A percentile compares a stretch with the other conserved stretches of the same genome.
These are phyloP conservation scores for western clawed frog (Xenopus tropicalis) DNA, from an alignment of 2,113 vertebrate genomes.

Conservation along the genomic window DNA sequence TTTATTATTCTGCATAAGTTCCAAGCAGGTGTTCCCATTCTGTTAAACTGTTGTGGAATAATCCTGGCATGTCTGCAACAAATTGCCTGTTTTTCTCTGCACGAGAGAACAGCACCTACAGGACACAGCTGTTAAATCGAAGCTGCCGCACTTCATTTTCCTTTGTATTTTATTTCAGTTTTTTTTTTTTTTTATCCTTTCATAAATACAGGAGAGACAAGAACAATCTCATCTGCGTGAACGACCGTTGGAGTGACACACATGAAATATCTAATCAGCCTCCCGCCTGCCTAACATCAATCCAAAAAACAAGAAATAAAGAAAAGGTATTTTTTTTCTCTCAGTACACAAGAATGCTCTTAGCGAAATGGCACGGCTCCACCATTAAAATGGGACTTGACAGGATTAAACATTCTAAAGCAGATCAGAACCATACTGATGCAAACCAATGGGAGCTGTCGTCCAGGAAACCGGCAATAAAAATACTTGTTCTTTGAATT, in stretches of 20 bases:
- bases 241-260: constrained; percentile 10
- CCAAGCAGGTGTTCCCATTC: constrained; percentile 18
- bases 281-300: constrained; percentile 11
- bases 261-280: constrained; percentile 26
- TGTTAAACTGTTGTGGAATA: constrained; percentile 19
- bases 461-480: background rate
- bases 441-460: constrained; percentile 5
- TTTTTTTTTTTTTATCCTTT: constrained; percentile 9
- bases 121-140: constrained; percentile 26
- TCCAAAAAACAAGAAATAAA: background rate
- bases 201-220: constrained; percentile 27
- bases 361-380: constrained; percentile 2
- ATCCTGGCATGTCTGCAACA: constrained; percentile 23
- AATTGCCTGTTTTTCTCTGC: constrained; percentile 12
- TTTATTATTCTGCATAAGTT: constrained; percentile 21
- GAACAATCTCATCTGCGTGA: constrained; percentile 29
- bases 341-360: background rate
- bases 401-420: background rate
- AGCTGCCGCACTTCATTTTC: background rate
- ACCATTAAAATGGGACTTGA: background rate
- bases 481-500: no score
- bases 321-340: background rate
- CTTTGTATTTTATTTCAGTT: background rate
- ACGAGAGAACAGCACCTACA: constrained; percentile 6
- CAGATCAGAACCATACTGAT: background rate